These are phyloP conservation scores for Eulemur rubriventer DNA, from an alignment of 2,797 vertebrate genomes.

Conservation along the genomic window DNA sequence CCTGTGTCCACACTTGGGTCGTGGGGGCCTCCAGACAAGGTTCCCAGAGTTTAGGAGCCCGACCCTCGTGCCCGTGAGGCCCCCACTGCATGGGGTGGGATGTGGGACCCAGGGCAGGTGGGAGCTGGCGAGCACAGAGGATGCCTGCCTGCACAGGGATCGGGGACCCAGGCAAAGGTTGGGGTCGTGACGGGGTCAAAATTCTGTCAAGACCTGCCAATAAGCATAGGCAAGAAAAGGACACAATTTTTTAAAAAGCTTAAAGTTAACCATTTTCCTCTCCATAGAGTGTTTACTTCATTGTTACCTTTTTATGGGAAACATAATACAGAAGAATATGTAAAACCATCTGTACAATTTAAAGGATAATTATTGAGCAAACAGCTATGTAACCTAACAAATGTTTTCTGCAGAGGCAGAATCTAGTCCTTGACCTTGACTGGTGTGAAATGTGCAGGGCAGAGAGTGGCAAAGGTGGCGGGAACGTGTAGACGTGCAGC, in stretches of 20 bases:
- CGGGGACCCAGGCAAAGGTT: neutral
- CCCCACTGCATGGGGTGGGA: neutral
- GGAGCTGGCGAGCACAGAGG: neutral
- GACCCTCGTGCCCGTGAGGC: neutral
- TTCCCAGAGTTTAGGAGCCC: neutral
- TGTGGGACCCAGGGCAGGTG: fast-evolving
- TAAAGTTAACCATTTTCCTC: neutral
- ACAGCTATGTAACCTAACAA: neutral
- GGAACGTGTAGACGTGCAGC: neutral
- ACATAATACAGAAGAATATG: neutral
- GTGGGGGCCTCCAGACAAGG: neutral
- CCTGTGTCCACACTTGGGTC: neutral
- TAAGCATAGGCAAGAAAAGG: neutral
- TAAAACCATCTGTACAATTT: neutral
- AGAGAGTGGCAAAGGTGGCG: neutral
- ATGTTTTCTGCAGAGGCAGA: neutral
- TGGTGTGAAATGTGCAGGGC: too few relatives aligned
- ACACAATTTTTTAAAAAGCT: neutral
- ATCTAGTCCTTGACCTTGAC: neutral
- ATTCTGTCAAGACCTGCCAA: neutral
- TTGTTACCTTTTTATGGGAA: neutral
- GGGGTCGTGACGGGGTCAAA: neutral
- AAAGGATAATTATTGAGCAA: neutral
- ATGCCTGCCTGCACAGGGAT: neutral
- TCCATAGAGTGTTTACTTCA: neutral